Percentiles rank a stretch among this genome's conserved stretches.
phyloP scores from a whole-genome alignment of 2,113 vertebrate species.

The Brachyhypopomus occidentalis region DNA sequence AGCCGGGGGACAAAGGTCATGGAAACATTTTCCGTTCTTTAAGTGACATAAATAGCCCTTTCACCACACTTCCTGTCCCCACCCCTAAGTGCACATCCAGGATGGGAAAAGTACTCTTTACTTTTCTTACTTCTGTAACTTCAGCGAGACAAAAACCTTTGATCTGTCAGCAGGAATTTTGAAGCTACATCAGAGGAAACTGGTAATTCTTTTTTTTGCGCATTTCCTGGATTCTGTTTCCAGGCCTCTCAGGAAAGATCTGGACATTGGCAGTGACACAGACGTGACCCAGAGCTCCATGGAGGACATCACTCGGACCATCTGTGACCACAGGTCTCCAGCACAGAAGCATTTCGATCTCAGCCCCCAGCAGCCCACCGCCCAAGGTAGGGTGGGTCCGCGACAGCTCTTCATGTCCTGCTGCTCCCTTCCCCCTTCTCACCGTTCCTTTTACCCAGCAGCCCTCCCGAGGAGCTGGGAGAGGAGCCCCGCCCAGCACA shows the following conservation, averaged over 20 bases:
- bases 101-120: not conserved
- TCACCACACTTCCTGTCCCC: constrained; percentile 22
- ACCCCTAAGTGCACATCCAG: not conserved
- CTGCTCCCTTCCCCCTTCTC: not conserved
- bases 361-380: constrained; percentile 51
- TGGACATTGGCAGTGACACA: constrained; percentile 78
- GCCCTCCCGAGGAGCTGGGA: constrained; percentile 77
- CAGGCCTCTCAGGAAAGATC: constrained; percentile 76
- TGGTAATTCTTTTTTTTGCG: not conserved
- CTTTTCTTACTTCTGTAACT: constrained; percentile 3
- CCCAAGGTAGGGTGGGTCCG: constrained; percentile 58
- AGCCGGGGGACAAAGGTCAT: not conserved
- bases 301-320: constrained; percentile 76
- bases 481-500: constrained; percentile 69
- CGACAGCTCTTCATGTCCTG: not conserved
- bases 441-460: constrained; percentile 31
- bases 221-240: not conserved
- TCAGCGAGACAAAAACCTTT: not conserved
- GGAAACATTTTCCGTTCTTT: constrained; percentile 25
- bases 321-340: constrained; percentile 75
- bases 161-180: not conserved
- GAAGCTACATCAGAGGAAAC: constrained; percentile 23
- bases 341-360: constrained; percentile 75
- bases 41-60: constrained; percentile 24
- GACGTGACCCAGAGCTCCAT: constrained; percentile 80